Evolutionary conservation across 2,797 vertebrate species (phyloP).

Genomic region (Microchirus variegatus): DNA sequence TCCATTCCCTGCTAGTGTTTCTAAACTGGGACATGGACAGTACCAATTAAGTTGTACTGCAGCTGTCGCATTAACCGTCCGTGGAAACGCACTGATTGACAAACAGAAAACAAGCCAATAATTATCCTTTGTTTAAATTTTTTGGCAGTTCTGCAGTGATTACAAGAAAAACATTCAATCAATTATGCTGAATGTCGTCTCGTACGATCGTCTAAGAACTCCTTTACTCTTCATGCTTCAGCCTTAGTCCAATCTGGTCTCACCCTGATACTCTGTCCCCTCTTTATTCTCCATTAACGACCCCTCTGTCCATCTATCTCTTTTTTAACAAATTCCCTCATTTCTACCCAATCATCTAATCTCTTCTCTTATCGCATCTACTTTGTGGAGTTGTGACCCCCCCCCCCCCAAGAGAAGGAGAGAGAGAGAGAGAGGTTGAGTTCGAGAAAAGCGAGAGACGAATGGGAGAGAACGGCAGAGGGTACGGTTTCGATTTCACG

Average conservation of each 20-base stretch:
- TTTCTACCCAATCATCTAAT: conserved; percentile 66
- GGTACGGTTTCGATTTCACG: conserved; percentile 74
- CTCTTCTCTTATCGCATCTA: conserved; percentile 50
- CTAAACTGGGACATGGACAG: no score
- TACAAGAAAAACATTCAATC: no score
- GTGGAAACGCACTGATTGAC: no score
- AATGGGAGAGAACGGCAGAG: conserved; percentile 33
- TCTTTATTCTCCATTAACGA: conserved; percentile 44
- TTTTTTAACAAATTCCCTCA: conserved; percentile 66
- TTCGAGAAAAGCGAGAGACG: conserved; percentile 9
- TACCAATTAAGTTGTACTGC: no score
- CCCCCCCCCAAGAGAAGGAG: neutral
- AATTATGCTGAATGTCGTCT: no score
- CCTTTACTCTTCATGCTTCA: conserved; percentile 12
- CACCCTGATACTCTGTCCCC: conserved; percentile 20
- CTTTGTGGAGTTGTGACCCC: conserved; percentile 55
- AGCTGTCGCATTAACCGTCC: no score
- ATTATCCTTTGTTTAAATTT: no score
- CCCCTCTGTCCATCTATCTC: conserved; percentile 26
- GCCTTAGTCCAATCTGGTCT: conserved; percentile 9
- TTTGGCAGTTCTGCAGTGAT: no score
- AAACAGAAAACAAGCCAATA: no score
- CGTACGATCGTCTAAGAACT: no score
- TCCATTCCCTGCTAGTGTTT: no score
- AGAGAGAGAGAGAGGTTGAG: conserved; percentile 19